These are phyloP conservation scores for Embidobia sp. DNA, from an alignment of 2,888 invertebrate genomes.

Conservation along the genomic window DNA sequence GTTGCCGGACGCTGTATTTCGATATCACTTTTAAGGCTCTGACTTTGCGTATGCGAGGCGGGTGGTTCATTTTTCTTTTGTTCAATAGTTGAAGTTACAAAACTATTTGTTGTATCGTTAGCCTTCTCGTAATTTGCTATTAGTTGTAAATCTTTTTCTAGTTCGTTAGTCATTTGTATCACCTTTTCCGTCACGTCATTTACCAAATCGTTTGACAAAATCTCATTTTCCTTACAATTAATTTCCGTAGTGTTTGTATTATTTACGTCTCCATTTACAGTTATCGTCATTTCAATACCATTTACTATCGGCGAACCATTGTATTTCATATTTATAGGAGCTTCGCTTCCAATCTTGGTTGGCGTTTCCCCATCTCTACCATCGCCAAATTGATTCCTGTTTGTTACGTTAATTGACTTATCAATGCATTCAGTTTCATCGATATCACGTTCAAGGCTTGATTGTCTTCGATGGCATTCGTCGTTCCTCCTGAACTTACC, in stretches of 20 bases:
- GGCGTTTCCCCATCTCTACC: not conserved
- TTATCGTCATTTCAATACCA: not conserved
- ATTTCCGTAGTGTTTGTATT: too few relatives aligned
- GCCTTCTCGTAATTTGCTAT: not conserved
- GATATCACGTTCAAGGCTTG: conserved; percentile 23
- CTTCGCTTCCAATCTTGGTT: not conserved
- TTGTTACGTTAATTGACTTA: not conserved
- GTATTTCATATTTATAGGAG: not conserved
- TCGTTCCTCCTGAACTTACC: conserved; percentile 80
- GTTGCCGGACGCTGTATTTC: too few relatives aligned
- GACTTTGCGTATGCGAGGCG: too few relatives aligned
- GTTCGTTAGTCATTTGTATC: conserved; percentile 40
- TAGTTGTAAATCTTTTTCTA: conserved; percentile 19
- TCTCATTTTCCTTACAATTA: too few relatives aligned
- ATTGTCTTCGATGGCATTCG: conserved; percentile 68
- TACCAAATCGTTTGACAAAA: conserved; percentile 20
- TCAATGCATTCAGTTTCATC: conserved; percentile 1
- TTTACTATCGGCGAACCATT: too few relatives aligned
- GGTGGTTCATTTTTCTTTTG: too few relatives aligned
- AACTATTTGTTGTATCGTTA: not conserved
- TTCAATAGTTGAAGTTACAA: not conserved
- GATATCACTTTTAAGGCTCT: conserved; percentile 42
- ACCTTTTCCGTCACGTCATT: conserved; percentile 38
- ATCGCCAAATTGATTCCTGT: not conserved
- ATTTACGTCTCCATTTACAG: too few relatives aligned